These are phyloP conservation scores for Graphium colonna DNA, from an alignment of 2,888 invertebrate species.

Conservation along the genomic window DNA sequence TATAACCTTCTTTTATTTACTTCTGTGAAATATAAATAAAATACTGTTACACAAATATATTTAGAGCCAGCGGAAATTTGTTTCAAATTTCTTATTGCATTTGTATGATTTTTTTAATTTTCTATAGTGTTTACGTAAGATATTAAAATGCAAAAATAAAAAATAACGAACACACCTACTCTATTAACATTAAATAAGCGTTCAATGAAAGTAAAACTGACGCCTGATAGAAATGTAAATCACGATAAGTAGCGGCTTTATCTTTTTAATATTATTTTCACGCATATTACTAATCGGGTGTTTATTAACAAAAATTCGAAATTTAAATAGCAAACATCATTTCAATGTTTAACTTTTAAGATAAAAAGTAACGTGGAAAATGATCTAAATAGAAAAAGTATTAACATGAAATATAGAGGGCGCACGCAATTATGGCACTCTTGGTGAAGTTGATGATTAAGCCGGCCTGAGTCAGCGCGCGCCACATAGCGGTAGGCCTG, in stretches of 20 bases:
- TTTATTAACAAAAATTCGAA: too few species aligned
- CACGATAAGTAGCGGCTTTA: conserved; percentile 9
- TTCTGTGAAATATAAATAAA: too few species aligned
- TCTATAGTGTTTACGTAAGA: too few species aligned
- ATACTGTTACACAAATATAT: too few species aligned
- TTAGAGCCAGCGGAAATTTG: too few species aligned
- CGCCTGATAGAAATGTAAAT: neutral
- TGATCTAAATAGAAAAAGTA: conserved; percentile 6
- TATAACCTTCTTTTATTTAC: too few species aligned
- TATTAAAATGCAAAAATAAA: too few species aligned
- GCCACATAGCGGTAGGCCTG: conserved; percentile 70
- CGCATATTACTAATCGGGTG: too few species aligned
- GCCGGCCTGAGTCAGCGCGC: conserved; percentile 67
- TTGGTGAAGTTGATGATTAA: conserved; percentile 59
- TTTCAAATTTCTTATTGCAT: too few species aligned
- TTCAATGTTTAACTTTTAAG: neutral
- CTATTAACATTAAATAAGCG: neutral
- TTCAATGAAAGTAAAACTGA: neutral
- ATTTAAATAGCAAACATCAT: too few species aligned
- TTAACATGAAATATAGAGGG: conserved; percentile 28
- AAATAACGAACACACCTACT: too few species aligned
- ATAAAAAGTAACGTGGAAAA: neutral
- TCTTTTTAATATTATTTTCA: conserved; percentile 15
- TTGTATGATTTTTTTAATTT: too few species aligned
- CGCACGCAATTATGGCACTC: conserved; percentile 43